Evolutionary conservation across 1,140 invertebrate species (phyloP), one percentile per base, ranked within the genome.

Genomic region (Caenorhabditis brenneri): DNA sequence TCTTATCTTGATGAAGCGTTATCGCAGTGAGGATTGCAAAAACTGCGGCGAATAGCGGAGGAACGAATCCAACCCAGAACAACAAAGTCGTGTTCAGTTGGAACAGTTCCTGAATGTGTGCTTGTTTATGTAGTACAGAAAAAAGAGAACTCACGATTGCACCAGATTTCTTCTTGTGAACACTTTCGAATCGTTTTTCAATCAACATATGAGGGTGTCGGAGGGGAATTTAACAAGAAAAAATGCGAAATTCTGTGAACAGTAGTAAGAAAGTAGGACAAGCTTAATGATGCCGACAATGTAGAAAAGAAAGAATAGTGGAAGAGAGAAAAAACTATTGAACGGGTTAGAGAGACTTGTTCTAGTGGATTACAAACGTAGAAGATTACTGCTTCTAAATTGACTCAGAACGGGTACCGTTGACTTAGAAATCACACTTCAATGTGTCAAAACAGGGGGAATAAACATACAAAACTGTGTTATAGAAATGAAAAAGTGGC

Each of bases 11-110:
- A 42, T 86, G 85, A 3, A 84, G 39, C 16, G 42, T 81, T 15
- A 86, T 65, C 16, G 85, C 85, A 36, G 81, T 80, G 46, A 79
- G 16, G 65, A 86, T 86, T 15, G 83, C 65, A 46, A 83, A 60
- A 24, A 86, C 19, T 9, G 85, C 82, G 16, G 83, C 85, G 31
- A 51, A 55, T 16, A 86, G 36, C 16, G 85, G 85, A n/a, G 85
- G 85, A 78, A 86, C n/a, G 58, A 86, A 86, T 33, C 85, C 85
- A 49, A 81, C 48, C 79, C 80, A 81, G 42, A 85, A 85, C 33
- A 85, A 36, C 29, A 79, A 36, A 12, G 84, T 82, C 9, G 84
- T 51, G 33, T 55, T 80, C 22, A 84, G 24, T 46, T 49, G 79
- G 55, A 84, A 81, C 7, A 84, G 27, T 31, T 60, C 42, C 81